phyloP scores from a whole-genome alignment of 2,113 vertebrate genomes.

The Typhlomys cinereus region DNA sequence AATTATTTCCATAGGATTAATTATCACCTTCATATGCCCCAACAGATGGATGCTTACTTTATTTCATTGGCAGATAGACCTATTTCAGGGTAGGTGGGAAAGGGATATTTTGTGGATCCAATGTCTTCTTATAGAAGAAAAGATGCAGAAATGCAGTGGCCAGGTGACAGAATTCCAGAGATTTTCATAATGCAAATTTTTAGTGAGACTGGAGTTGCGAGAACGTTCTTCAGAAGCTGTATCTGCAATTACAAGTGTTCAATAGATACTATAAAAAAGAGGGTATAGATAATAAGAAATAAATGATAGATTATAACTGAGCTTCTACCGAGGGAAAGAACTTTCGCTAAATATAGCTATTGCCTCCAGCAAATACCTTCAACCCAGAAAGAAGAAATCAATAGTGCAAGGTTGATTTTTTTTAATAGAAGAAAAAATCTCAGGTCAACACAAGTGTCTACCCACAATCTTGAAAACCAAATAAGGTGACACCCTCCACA shows the following conservation, averaged over 20 bases:
- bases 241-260: slow-evolving; percentile 29
- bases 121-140: slow-evolving; percentile 18
- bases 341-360: neutral
- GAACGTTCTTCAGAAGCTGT: neutral
- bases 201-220: neutral
- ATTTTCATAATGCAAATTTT: neutral
- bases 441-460: neutral
- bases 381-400: neutral
- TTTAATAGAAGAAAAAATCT: neutral
- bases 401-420: neutral
- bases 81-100: neutral
- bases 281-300: neutral
- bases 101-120: neutral
- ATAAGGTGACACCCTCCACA: neutral
- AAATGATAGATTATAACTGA: neutral
- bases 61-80: slow-evolving; percentile 38
- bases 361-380: neutral
- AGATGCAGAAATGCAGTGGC: neutral
- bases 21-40: slow-evolving; percentile 68
- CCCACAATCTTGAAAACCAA: neutral
- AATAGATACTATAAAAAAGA: neutral
- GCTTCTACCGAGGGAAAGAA: neutral
- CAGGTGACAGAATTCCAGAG: neutral
- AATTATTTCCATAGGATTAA: slow-evolving; percentile 70
- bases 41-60: slow-evolving; percentile 65